These are phyloP conservation scores for Pangasius sanitwongsei DNA, from an alignment of 2,797 vertebrate species.

Conservation along the genomic window DNA sequence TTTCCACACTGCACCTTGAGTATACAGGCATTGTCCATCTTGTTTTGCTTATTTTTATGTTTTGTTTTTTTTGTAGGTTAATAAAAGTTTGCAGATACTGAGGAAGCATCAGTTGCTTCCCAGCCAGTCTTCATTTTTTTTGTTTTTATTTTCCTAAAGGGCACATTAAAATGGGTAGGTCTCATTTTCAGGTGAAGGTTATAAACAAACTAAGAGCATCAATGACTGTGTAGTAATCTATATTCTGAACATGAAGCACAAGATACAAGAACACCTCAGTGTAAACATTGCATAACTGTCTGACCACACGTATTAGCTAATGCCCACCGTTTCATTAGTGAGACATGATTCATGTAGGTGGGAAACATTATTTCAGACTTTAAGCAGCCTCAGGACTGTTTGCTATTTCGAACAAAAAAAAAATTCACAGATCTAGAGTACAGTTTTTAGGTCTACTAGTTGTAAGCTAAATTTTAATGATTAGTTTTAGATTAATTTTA, in stretches of 20 bases:
- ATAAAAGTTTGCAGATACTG: neutral
- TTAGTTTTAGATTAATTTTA: neutral
- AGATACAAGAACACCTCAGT: neutral
- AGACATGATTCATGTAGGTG: constrained; percentile 18
- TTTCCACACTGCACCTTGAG: neutral
- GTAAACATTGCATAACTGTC: constrained; percentile 18
- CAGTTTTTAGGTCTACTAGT: neutral
- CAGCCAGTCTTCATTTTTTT: neutral
- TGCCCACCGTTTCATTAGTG: constrained; percentile 13
- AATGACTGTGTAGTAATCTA: neutral
- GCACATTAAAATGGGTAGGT: neutral
- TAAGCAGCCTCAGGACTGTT: neutral
- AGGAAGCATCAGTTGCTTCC: no score
- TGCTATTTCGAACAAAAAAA: neutral
- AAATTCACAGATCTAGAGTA: neutral
- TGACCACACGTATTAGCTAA: neutral
- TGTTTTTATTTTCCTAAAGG: neutral
- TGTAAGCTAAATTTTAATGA: neutral
- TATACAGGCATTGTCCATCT: neutral
- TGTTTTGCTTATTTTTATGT: neutral
- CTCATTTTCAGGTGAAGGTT: constrained; percentile 1
- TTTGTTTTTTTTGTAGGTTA: neutral
- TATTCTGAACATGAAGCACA: neutral
- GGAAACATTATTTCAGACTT: neutral
- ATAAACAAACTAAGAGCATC: neutral